Conservation (phyloP, 2,797 vertebrate genomes). For the Crax fasciolata region DNA sequence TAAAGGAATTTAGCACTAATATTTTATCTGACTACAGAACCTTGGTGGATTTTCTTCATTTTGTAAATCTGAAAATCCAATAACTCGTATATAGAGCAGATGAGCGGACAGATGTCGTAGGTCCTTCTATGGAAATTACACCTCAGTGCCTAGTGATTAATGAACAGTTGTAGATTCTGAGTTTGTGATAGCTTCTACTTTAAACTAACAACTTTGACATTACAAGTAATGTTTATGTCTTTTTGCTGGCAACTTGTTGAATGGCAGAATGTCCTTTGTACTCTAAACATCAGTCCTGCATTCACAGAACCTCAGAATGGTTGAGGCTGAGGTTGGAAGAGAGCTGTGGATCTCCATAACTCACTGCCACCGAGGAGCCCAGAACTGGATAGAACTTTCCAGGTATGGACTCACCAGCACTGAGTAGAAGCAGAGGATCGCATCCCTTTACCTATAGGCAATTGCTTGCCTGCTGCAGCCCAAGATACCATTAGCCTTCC, state of each 20-base stretch:
- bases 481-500: background rate
- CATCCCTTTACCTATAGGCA: background rate
- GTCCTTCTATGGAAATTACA: constrained; percentile 45
- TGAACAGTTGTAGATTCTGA: background rate
- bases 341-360: background rate
- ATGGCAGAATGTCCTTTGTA: background rate
- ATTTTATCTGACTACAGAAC: constrained; percentile 12
- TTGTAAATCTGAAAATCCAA: constrained; percentile 44
- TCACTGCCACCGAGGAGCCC: background rate
- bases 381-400: background rate
- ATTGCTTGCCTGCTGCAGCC: background rate
- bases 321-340: background rate
- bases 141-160: constrained; percentile 20
- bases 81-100: background rate
- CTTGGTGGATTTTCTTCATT: constrained; percentile 51
- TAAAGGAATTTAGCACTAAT: background rate
- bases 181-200: constrained; percentile 15
- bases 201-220: background rate
- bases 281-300: background rate
- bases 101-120: constrained; percentile 24
- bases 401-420: background rate
- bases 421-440: background rate
- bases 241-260: background rate
- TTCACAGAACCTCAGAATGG: background rate
- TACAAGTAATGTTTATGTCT: background rate